A percentile compares a stretch with the other conserved stretches of the same genome.
Conservation (phyloP, 2,797 vertebrate species). For the Tenualosa thibaudeaui region DNA sequence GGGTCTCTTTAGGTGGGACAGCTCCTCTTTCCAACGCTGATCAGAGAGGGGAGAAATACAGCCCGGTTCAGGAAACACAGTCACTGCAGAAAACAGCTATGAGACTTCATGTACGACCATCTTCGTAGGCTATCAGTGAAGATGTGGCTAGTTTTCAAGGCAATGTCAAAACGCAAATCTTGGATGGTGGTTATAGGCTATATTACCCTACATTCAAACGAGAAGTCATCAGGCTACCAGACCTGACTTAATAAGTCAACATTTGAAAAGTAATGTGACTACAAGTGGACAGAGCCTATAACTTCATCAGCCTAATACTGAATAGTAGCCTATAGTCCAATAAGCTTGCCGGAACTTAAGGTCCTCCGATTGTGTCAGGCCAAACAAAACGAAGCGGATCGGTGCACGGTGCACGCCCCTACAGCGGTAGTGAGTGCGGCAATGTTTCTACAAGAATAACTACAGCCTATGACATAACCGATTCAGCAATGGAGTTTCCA, state of each 20-base stretch:
- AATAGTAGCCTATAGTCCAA: background rate
- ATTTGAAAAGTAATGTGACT: background rate
- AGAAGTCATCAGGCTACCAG: background rate
- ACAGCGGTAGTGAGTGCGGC: slow-evolving; percentile 29
- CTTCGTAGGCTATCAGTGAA: slow-evolving; percentile 9
- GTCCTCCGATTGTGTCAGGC: background rate
- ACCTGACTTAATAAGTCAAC: background rate
- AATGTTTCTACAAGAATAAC: slow-evolving; percentile 27
- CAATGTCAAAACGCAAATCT: background rate
- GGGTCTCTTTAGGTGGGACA: slow-evolving; percentile 85
- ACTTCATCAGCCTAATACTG: background rate
- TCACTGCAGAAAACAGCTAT: slow-evolving; percentile 22
- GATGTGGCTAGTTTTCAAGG: background rate
- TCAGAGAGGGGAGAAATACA: slow-evolving; percentile 50
- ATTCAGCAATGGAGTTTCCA: slow-evolving; percentile 13
- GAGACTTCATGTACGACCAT: background rate
- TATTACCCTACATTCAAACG: background rate
- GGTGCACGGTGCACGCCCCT: slow-evolving; percentile 32
- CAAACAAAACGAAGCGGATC: slow-evolving; percentile 5
- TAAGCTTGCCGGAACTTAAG: background rate
- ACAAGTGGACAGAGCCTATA: background rate
- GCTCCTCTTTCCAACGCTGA: slow-evolving; percentile 94
- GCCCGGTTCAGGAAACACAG: slow-evolving; percentile 20
- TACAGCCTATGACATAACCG: slow-evolving; percentile 25
- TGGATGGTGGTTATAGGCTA: background rate